A percentile compares a stretch with the other conserved stretches of the same genome.
phyloP scores from a whole-genome alignment of 2,797 vertebrate species.

The Cyclura pinguis region DNA sequence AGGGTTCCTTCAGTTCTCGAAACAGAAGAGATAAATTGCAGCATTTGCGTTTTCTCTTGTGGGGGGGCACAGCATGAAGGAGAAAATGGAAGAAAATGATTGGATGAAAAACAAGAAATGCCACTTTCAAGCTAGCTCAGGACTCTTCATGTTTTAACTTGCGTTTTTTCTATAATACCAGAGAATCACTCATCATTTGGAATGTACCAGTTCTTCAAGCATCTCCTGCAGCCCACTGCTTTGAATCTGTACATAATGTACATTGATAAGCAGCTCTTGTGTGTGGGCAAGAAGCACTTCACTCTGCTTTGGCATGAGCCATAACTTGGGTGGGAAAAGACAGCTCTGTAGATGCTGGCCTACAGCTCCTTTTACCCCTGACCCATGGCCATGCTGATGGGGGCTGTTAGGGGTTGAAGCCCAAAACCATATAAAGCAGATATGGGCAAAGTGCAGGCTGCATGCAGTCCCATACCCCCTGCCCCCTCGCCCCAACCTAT shows the following conservation, averaged over 20 bases:
- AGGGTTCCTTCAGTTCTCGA: constrained; percentile 40
- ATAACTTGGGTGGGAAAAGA: not conserved
- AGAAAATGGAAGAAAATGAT: constrained; percentile 36
- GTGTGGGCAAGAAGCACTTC: not conserved
- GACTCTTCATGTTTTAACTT: not conserved
- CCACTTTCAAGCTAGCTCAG: not conserved
- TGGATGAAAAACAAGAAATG: not conserved
- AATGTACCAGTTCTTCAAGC: not conserved
- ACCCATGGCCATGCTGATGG: not conserved
- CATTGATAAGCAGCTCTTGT: not conserved
- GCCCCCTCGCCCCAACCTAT: no score
- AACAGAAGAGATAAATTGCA: not conserved
- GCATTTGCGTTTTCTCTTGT: not conserved
- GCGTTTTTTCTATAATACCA: not conserved
- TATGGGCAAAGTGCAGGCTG: no score
- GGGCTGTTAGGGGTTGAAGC: not conserved
- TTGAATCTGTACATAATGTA: not conserved
- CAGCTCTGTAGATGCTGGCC: not conserved
- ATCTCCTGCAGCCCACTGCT: not conserved
- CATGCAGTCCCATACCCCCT: no score
- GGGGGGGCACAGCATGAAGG: not conserved
- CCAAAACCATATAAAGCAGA: no score
- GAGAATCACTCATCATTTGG: not conserved
- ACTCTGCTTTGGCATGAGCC: not conserved
- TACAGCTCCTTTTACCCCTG: not conserved